phyloP scores from a whole-genome alignment of 1,140 invertebrate species.

The Schlechtendalia chinensis region DNA sequence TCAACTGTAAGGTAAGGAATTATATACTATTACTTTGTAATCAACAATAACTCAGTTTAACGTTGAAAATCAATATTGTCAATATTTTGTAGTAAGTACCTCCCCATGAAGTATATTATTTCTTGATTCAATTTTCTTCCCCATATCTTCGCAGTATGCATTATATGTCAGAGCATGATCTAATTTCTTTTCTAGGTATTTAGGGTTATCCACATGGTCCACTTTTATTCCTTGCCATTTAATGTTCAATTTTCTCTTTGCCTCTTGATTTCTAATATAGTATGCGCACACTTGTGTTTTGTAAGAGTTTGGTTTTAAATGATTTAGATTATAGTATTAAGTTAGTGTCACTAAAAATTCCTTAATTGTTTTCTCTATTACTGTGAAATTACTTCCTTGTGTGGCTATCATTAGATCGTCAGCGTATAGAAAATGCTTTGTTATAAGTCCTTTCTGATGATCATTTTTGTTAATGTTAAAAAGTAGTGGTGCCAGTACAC shows the following conservation, averaged over 20 bases:
- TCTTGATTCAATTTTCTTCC: neutral
- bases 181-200: slow-evolving; percentile 9
- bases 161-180: slow-evolving; percentile 2
- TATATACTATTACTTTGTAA: no score
- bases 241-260: slow-evolving; percentile 58
- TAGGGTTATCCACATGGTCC: slow-evolving; percentile 9
- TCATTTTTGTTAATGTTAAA: no score
- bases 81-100: no score
- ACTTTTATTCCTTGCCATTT: neutral
- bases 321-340: slow-evolving; percentile 22
- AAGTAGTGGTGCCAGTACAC: no score
- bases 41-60: no score
- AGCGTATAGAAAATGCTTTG: no score
- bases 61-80: no score
- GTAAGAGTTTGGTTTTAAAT: slow-evolving; percentile 18
- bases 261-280: slow-evolving; percentile 55
- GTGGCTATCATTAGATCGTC: no score
- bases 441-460: no score
- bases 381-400: neutral
- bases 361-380: slow-evolving; percentile 3
- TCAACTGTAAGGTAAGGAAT: no score
- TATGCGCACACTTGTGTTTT: slow-evolving; percentile 32
- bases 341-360: neutral
- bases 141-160: neutral
- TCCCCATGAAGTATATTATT: neutral